Base-by-base conservation (phyloP, 2,113 vertebrate genomes). In the Hystrix brachyura region DNA sequence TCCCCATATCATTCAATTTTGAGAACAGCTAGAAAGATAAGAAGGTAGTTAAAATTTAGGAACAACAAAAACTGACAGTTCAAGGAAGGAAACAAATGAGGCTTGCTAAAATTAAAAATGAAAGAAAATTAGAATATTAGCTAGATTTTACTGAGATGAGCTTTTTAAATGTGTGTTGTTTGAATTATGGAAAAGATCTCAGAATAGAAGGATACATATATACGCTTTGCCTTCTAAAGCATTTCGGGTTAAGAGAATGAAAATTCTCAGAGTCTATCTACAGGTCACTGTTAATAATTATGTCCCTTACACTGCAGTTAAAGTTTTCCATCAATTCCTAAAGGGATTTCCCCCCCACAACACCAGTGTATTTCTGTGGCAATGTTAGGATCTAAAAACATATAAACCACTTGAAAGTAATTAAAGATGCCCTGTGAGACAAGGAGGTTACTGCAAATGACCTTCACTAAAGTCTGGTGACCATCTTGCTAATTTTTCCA, bases 251-350 rank as follows among this genome's bases (percentile, higher is more conserved):
- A 60, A 79, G 59, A 84, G 21, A 90, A 93, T 46, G 55, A 65
- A 65, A 59, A 59, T 60, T 18, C 38, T 65, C 2, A 29, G 71
- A 48, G 15, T 71, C n/a, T 51, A 51, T 29, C 34, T 91, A 32
- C 23, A 94, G 55, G 25, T 86, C 65, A n/a, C 48, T 74, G 32
- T 79, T 43, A 85, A 46, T 82, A 71, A 80, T 90, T 86, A 25
- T 92, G 46, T 80, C 51, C 32, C 13, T 89, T 57, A 55, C 4
- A 51, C 3, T 60, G 18, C 18, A 88, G 34, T 80, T 94, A 84
- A 93, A 72, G 32, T 38, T 59, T 81, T 76, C 34, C 53, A 67
- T 62, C 51, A 94, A 55, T 55, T 94, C 88, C 82, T 76, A 67
- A 85, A 84, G 87, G 91, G 43, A 84, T 72, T 91, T 91, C 14